Conservation (phyloP, 2,113 vertebrate species). For the Mesembrinibis cayennensis region DNA sequence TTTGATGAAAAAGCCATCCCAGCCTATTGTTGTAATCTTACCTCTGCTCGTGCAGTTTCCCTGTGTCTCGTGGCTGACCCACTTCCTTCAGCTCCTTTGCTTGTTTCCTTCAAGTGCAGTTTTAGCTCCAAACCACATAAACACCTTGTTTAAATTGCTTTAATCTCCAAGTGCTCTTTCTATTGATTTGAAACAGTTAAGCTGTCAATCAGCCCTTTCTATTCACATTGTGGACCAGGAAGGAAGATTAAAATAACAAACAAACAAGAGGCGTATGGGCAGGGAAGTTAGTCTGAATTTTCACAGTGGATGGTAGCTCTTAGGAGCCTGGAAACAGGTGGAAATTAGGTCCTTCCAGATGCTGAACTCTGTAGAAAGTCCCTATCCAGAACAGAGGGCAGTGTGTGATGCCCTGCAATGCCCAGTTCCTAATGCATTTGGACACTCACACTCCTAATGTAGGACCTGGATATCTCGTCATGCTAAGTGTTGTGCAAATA, state of each 20-base stretch:
- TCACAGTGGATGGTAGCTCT: background rate
- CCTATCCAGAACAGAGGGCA: background rate
- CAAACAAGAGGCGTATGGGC: slow-evolving; percentile 48
- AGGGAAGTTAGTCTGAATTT: slow-evolving; percentile 48
- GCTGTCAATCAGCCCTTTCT: slow-evolving; percentile 74
- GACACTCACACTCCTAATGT: background rate
- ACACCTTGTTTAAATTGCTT: slow-evolving; percentile 77
- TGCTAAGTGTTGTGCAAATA: background rate
- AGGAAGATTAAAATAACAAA: slow-evolving; percentile 80
- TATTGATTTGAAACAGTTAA: slow-evolving; percentile 74
- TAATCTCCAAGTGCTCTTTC: slow-evolving; percentile 70
- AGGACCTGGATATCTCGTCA: background rate
- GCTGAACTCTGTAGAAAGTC: background rate
- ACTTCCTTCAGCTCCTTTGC: slow-evolving; percentile 67
- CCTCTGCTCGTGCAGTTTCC: slow-evolving; percentile 35
- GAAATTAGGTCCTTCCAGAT: background rate
- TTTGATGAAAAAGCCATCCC: slow-evolving; percentile 65
- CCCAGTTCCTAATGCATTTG: background rate
- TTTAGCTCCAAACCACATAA: slow-evolving; percentile 71
- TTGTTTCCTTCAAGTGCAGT: slow-evolving; percentile 72
- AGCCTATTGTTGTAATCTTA: slow-evolving; percentile 62
- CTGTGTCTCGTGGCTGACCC: slow-evolving; percentile 62
- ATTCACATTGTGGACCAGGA: slow-evolving; percentile 1
- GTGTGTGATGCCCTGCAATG: background rate
- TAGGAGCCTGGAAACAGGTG: background rate